Evolutionary conservation across 2,797 vertebrate genomes (phyloP).

Genomic region (Tapirus indicus): DNA sequence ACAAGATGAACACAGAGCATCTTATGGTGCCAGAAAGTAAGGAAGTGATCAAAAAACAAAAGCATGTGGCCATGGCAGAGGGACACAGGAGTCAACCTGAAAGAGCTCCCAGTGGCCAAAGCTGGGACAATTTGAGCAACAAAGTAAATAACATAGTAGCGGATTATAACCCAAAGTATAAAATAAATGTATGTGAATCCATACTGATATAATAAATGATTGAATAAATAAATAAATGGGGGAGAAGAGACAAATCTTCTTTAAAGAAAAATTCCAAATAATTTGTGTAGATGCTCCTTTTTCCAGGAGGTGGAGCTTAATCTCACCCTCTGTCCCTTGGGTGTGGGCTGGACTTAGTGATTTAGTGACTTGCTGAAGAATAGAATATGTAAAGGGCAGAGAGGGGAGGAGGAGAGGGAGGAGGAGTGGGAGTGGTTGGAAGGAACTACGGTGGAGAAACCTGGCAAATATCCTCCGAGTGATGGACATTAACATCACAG

Average conservation of each 20-base stretch:
- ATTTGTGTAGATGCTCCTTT: not conserved
- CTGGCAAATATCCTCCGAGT: not conserved
- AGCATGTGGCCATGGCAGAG: not conserved
- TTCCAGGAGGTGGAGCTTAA: not conserved
- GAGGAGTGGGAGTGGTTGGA: not conserved
- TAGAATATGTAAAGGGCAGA: not conserved
- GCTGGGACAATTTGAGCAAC: not conserved
- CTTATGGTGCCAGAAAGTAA: not conserved
- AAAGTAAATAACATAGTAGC: not conserved
- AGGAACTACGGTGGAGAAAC: not conserved
- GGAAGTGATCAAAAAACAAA: not conserved
- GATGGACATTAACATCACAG: not conserved
- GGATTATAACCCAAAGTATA: not conserved
- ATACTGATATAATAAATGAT: not conserved
- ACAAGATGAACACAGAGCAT: not conserved
- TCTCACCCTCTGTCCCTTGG: not conserved
- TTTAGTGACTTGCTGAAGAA: not conserved
- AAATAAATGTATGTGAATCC: not conserved
- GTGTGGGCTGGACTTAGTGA: not conserved
- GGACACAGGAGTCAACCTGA: not conserved
- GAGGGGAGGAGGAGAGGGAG: too few species aligned
- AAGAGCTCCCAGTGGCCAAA: not conserved
- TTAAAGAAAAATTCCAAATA: conserved; percentile 11
- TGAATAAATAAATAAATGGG: conserved; percentile 1
- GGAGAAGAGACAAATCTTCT: not conserved